A percentile compares a stretch with the other conserved stretches of the same genome.
These are phyloP conservation scores for Crotophaga sulcirostris DNA, from an alignment of 2,113 vertebrate genomes.

Conservation along the genomic window DNA sequence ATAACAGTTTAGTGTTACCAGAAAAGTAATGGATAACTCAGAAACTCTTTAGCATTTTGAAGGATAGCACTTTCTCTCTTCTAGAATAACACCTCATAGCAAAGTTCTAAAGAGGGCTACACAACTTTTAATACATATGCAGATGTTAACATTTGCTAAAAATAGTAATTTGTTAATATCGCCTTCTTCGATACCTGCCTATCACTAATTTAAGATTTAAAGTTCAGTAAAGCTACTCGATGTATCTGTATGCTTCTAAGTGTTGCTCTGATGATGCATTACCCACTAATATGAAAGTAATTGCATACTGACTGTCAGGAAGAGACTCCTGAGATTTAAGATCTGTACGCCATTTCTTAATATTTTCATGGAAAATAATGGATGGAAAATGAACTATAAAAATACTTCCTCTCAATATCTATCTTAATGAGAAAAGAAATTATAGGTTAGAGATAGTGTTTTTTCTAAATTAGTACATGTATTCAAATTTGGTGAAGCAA, in stretches of 20 bases:
- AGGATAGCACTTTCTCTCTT: slow-evolving; percentile 6
- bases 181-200: background rate
- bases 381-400: slow-evolving; percentile 20
- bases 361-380: slow-evolving; percentile 10
- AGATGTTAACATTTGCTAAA: background rate
- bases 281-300: slow-evolving; percentile 14
- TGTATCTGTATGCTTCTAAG: background rate
- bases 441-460: slow-evolving; percentile 30
- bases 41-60: background rate
- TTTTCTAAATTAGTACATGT: slow-evolving; percentile 5
- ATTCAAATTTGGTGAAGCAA: background rate
- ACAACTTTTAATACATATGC: background rate
- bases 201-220: background rate
- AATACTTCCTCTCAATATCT: background rate
- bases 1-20: background rate
- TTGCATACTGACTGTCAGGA: slow-evolving; percentile 31
- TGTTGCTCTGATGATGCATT: slow-evolving; percentile 12
- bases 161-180: background rate
- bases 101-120: background rate
- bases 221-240: background rate
- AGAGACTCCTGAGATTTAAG: slow-evolving; percentile 28
- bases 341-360: slow-evolving; percentile 41
- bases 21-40: background rate
- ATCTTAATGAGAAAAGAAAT: slow-evolving; percentile 42
- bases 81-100: background rate